Conservation (phyloP, 2,797 vertebrate species). For the Labroides dimidiatus region DNA sequence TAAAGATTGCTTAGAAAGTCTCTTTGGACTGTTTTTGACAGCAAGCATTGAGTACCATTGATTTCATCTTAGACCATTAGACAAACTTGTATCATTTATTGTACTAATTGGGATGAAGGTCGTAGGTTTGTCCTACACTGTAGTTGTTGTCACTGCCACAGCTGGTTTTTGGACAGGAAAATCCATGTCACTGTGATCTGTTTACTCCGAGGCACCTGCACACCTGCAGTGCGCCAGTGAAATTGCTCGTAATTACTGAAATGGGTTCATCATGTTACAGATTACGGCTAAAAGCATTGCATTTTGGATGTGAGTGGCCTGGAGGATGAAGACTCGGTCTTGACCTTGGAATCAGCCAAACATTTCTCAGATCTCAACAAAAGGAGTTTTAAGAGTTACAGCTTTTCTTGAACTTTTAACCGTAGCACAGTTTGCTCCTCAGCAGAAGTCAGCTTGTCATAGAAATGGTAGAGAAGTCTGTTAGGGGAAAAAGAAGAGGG, state of each 20-base stretch:
- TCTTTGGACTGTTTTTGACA: neutral
- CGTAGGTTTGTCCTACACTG: neutral
- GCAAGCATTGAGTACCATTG: neutral
- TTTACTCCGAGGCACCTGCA: neutral
- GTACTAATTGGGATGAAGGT: neutral
- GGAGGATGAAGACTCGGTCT: neutral
- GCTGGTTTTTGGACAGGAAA: neutral
- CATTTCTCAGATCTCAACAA: neutral
- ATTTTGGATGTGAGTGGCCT: neutral
- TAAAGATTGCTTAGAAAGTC: no score
- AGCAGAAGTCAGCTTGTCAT: neutral
- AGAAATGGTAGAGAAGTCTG: no score
- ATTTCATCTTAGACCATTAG: neutral
- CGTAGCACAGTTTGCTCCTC: neutral
- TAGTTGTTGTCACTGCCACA: neutral
- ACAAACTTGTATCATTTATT: neutral
- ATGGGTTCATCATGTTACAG: constrained; percentile 2
- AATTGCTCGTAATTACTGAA: constrained; percentile 2
- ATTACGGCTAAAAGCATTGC: constrained; percentile 13
- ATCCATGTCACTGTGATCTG: neutral
- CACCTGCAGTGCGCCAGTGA: neutral
- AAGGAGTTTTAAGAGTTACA: no score
- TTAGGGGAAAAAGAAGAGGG: no score
- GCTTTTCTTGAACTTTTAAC: neutral
- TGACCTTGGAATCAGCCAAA: neutral